Conservation (phyloP, 2,113 vertebrate genomes). For the Fregetta grallaria region DNA sequence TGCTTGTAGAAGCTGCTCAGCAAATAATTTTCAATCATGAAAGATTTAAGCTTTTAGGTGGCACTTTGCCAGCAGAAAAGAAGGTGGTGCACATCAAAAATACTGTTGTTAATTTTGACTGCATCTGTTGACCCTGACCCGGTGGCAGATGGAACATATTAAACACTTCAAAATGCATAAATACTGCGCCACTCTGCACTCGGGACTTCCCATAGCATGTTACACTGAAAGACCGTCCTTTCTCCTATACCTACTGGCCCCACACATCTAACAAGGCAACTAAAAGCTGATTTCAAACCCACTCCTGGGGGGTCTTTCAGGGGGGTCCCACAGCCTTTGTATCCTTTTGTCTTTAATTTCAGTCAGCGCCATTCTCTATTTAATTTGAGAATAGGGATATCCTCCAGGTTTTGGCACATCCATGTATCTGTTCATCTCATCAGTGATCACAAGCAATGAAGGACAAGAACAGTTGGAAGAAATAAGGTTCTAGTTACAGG, state of each 20-base stretch:
- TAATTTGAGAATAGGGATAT: background rate
- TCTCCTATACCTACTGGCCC: background rate
- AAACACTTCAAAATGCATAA: background rate
- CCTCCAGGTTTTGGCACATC: background rate
- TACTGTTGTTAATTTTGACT: background rate
- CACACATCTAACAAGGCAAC: background rate
- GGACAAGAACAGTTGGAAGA: background rate
- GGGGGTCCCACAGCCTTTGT: background rate
- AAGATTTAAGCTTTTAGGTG: background rate
- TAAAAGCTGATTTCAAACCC: background rate
- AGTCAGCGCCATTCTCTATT: background rate
- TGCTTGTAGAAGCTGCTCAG: background rate
- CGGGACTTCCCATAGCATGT: background rate
- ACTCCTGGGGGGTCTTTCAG: background rate
- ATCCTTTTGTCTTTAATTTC: background rate
- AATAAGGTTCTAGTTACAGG: background rate
- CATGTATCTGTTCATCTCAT: background rate
- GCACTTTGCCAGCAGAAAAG: background rate
- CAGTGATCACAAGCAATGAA: background rate
- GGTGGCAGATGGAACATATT: background rate
- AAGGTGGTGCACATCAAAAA: background rate
- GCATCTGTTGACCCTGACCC: background rate
- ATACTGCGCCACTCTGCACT: background rate
- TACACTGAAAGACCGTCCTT: background rate
- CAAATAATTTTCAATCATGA: background rate